Evolutionary conservation across 2,797 vertebrate species (phyloP), one percentile per base, ranked within the genome.

Genomic region (Sus cebifrons): DNA sequence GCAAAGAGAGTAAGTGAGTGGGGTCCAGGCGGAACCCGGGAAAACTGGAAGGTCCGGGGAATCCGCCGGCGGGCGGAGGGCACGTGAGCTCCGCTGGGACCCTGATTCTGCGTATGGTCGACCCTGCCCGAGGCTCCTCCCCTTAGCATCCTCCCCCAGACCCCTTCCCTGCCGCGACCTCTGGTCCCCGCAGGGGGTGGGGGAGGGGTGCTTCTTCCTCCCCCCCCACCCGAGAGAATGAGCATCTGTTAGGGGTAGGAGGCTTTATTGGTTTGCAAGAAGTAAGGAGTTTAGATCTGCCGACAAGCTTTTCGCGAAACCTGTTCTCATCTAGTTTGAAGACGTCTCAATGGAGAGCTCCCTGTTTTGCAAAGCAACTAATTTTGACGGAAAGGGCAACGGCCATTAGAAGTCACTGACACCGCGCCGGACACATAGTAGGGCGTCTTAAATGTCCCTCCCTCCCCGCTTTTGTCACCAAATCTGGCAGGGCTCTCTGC

Each of bases 41-140:
- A 93, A 94, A 97, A 91, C 27, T 64, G 73, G 79, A 78, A 93
- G 65, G 86, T 89, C 86, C 23, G 0, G 68, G 91, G 29, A 96
- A 73, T 96, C 71, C 32, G 36, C 79, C 2, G 44, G 81, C 49
- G 44, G 82, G 68, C 27, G 44, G 64, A 20, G 49, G 83, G 86
- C 60, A 20, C 40, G 7, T 94, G 82, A 86, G 67, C 91, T 97
- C 68, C 0, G 58, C 52, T 4, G 74, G 18, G 92, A 96, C 96
- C 96, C 95, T 88, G 92, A 94, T 84, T 97, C 87, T 27, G 32
- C 65, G 21, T 64, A n/a, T 7, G 1, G 77, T 40, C 5, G 93
- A 94, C 86, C 83, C 81, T 3, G n/a, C 83, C 23, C 4, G 92
- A 96, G 73, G 85, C 95, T 97, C 94, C 96, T 93, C 97, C 96